phyloP scores from a whole-genome alignment of 2,888 invertebrate species.

The Ommatoiulus sabulosus region DNA sequence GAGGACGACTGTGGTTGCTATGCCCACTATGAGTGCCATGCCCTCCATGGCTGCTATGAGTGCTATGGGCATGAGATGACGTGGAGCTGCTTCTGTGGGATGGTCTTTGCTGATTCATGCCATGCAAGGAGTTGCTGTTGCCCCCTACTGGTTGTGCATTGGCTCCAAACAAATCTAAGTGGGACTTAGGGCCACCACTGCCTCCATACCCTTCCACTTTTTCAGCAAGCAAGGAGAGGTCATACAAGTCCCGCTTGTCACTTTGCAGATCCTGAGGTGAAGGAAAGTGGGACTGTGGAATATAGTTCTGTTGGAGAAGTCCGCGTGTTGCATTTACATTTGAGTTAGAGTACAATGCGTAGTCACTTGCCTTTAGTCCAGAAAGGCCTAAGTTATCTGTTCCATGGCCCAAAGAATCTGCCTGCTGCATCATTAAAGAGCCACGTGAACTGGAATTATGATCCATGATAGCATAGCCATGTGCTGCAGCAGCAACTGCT shows the following conservation, averaged over 20 bases:
- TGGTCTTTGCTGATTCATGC: slow-evolving; percentile 39
- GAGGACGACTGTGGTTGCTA: slow-evolving; percentile 35
- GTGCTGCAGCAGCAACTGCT: slow-evolving; percentile 49
- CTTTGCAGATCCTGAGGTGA: slow-evolving; percentile 56
- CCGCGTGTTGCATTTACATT: slow-evolving; percentile 57
- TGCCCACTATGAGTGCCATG: slow-evolving; percentile 35
- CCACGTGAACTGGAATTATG: slow-evolving; percentile 51
- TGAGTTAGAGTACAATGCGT: slow-evolving; percentile 56
- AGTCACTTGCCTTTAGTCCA: slow-evolving; percentile 58
- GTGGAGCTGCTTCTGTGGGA: slow-evolving; percentile 52
- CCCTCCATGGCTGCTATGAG: slow-evolving; percentile 42
- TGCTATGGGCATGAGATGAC: slow-evolving; percentile 11
- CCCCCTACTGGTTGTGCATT: not conserved
- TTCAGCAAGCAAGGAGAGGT: slow-evolving; percentile 53
- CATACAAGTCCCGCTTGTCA: slow-evolving; percentile 59
- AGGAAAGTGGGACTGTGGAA: slow-evolving; percentile 57
- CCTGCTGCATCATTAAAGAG: slow-evolving; percentile 56
- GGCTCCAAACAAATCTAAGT: slow-evolving; percentile 53
- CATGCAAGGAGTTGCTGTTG: slow-evolving; percentile 43
- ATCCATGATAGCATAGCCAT: slow-evolving; percentile 38
- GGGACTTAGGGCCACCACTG: slow-evolving; percentile 33
- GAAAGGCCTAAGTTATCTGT: slow-evolving; percentile 53
- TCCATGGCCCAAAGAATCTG: slow-evolving; percentile 52
- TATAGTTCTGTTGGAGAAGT: slow-evolving; percentile 58
- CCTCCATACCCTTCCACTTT: slow-evolving; percentile 54